These are phyloP conservation scores for Aleiodes sp. DNA, from an alignment of 1,140 invertebrate genomes.

Conservation along the genomic window DNA sequence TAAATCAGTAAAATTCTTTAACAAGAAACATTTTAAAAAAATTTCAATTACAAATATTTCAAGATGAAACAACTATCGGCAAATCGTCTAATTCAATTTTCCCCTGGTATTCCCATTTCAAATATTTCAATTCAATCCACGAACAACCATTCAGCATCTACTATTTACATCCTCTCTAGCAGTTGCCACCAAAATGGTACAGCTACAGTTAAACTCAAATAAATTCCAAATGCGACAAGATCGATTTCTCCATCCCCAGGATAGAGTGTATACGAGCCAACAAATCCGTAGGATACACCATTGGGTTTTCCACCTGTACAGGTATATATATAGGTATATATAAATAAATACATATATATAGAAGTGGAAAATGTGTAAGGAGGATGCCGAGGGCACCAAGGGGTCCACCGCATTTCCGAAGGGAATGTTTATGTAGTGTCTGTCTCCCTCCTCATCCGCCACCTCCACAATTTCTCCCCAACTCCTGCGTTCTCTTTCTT, in stretches of 20 bases:
- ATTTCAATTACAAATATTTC: no score
- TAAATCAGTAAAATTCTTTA: no score
- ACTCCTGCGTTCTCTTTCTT: not conserved
- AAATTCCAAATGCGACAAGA: slow-evolving; percentile 13
- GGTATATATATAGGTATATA: not conserved
- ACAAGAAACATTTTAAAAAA: no score
- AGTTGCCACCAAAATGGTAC: not conserved
- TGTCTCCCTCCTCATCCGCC: not conserved
- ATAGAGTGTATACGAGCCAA: slow-evolving; percentile 7
- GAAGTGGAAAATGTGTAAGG: not conserved
- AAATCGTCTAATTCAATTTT: no score
- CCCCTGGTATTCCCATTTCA: not conserved
- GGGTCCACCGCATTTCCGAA: slow-evolving; percentile 12
- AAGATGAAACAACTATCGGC: no score
- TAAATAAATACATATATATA: slow-evolving; percentile 9
- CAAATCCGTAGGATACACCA: slow-evolving; percentile 9
- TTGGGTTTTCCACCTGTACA: not conserved
- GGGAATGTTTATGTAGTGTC: slow-evolving; percentile 27
- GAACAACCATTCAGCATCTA: slow-evolving; percentile 6
- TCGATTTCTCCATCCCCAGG: not conserved
- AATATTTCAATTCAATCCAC: slow-evolving; percentile 6
- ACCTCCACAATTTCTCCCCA: not conserved
- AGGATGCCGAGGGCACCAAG: not conserved
- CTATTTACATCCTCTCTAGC: not conserved
- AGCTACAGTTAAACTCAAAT: slow-evolving; percentile 3